These are phyloP conservation scores for Brachylomia viminalis DNA, from an alignment of 2,888 invertebrate species.

Conservation along the genomic window DNA sequence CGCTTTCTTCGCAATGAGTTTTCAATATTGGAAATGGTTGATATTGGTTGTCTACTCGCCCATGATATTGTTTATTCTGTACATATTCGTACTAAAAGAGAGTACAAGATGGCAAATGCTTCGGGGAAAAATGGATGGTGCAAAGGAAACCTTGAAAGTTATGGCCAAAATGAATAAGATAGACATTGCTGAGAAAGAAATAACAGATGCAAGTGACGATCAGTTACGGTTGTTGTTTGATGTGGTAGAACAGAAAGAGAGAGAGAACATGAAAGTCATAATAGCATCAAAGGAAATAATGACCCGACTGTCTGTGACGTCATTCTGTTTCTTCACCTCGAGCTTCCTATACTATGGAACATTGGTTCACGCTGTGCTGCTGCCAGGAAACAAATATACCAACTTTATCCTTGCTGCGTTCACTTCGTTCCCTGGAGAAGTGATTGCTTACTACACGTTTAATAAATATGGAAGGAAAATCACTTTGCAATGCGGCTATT, in stretches of 20 bases:
- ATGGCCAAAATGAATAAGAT: constrained; percentile 78
- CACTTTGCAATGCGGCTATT: constrained; percentile 79
- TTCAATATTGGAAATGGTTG: constrained; percentile 82
- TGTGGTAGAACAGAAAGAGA: constrained; percentile 77
- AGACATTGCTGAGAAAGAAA: constrained; percentile 73
- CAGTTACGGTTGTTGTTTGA: constrained; percentile 78
- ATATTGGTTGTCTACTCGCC: constrained; percentile 79
- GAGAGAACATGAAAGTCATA: constrained; percentile 79
- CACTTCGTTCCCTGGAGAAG: constrained; percentile 83
- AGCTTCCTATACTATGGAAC: constrained; percentile 84
- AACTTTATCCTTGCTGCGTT: constrained; percentile 81
- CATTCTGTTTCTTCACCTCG: constrained; percentile 82
- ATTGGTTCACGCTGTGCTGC: constrained; percentile 78
- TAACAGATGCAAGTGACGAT: constrained; percentile 74
- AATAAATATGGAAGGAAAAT: constrained; percentile 80
- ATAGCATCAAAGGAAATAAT: constrained; percentile 81
- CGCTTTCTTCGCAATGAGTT: constrained; percentile 79
- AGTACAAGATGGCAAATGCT: constrained; percentile 84
- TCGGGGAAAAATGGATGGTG: constrained; percentile 77
- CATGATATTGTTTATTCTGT: constrained; percentile 76
- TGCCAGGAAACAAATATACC: constrained; percentile 84
- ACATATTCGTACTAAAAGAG: constrained; percentile 77
- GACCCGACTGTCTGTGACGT: constrained; percentile 77
- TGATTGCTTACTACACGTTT: constrained; percentile 78
- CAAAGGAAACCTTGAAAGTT: constrained; percentile 76